Evolutionary conservation across 2,113 vertebrate species (phyloP).

Genomic region (Coryphaenoides rupestris): DNA sequence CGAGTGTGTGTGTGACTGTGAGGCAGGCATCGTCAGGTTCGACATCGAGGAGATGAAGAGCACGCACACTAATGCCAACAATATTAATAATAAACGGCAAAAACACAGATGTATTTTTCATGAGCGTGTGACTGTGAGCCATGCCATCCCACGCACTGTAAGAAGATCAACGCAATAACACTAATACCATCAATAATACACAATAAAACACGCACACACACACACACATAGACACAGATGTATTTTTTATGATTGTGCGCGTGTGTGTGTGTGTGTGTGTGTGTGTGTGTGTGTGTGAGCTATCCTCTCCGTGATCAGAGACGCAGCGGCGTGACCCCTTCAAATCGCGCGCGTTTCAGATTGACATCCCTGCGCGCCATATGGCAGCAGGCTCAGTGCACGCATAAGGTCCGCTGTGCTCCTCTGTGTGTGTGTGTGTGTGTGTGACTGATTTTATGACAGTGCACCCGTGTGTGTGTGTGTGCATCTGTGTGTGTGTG

Average conservation of each 20-base stretch:
- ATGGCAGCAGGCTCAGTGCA: slow-evolving; percentile 41
- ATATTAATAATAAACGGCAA: not conserved
- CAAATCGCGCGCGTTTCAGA: slow-evolving; percentile 33
- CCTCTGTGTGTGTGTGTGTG: slow-evolving; percentile 15
- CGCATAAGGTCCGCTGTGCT: slow-evolving; percentile 4
- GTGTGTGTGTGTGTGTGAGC: not conserved
- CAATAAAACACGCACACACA: too few relatives aligned
- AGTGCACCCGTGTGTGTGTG: slow-evolving; percentile 32
- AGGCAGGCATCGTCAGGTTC: not conserved
- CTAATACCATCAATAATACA: too few relatives aligned
- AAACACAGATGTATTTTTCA: too few relatives aligned
- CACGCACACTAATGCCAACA: not conserved
- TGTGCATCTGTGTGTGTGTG: slow-evolving; percentile 3
- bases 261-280: not conserved
- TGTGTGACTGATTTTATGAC: slow-evolving; percentile 13
- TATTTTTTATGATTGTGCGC: not conserved
- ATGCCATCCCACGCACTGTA: too few relatives aligned
- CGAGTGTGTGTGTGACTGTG: too few relatives aligned
- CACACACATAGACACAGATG: too few relatives aligned
- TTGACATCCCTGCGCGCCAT: slow-evolving; percentile 49
- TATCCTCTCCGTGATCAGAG: slow-evolving; percentile 25
- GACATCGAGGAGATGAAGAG: not conserved
- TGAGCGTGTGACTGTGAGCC: too few relatives aligned
- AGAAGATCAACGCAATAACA: too few relatives aligned
- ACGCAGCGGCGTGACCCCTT: slow-evolving; percentile 6